Conservation (phyloP, 2,888 invertebrate species). For the Aricia artaxerxes region DNA sequence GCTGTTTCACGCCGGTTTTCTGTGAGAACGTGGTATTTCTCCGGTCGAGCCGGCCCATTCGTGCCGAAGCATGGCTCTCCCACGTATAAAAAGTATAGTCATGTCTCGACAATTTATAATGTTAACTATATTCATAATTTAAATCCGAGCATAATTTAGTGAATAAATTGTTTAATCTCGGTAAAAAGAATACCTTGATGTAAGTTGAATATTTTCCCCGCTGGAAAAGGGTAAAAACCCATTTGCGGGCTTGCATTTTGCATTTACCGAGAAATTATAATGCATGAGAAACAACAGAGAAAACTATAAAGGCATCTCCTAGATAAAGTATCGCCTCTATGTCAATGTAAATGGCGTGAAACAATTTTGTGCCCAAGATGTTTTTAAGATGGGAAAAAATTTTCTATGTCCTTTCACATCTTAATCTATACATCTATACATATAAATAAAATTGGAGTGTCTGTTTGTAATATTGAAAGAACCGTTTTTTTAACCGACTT, state of each 20-base stretch:
- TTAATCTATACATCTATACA: no score
- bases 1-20: no score
- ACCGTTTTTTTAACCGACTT: no score
- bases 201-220: conserved; percentile 9
- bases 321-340: neutral
- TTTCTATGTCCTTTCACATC: no score
- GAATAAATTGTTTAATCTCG: conserved; percentile 2
- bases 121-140: neutral
- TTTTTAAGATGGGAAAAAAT: no score
- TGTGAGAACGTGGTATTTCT: no score
- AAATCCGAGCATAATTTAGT: neutral
- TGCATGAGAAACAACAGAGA: conserved; percentile 3
- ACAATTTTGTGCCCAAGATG: no score
- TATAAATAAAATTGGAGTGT: no score
- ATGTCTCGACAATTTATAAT: neutral
- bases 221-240: conserved; percentile 21
- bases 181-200: conserved; percentile 17
- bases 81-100: neutral
- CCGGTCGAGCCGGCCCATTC: no score
- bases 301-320: neutral
- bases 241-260: conserved; percentile 28
- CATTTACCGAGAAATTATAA: conserved; percentile 22
- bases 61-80: no score
- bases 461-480: no score
- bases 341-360: neutral